phyloP scores from a whole-genome alignment of 2,113 vertebrate species.

The Callipepla squamata region DNA sequence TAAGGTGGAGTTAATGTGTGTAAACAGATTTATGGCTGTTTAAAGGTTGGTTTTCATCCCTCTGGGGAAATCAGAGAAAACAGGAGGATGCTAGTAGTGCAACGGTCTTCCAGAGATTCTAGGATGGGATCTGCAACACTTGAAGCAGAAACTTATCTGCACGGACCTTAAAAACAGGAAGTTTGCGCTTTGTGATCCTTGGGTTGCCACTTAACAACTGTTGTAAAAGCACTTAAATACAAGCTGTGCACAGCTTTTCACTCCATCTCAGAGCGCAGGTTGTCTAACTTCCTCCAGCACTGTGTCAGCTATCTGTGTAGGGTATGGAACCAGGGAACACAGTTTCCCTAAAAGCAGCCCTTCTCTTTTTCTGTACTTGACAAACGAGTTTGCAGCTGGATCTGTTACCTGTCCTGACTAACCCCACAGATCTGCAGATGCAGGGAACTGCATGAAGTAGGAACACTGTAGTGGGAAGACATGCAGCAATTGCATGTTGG shows the following conservation, averaged over 20 bases:
- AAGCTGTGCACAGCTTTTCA: background rate
- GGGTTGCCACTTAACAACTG: background rate
- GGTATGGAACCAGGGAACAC: background rate
- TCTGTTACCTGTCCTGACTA: background rate
- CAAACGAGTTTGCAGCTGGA: background rate
- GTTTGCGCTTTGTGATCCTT: background rate
- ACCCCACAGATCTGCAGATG: rapidly evolving
- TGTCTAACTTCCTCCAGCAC: background rate
- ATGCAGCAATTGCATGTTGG: background rate
- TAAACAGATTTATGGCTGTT: background rate
- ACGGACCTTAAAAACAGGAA: background rate
- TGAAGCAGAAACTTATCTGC: background rate
- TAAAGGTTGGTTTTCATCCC: background rate
- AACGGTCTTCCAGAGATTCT: background rate
- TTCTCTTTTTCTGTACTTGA: background rate
- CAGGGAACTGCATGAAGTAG: rapidly evolving
- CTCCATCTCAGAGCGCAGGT: rapidly evolving
- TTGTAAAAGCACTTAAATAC: background rate
- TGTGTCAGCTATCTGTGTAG: rapidly evolving
- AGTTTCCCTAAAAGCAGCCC: background rate
- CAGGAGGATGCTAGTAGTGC: background rate
- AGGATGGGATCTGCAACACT: background rate
- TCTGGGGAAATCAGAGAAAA: background rate
- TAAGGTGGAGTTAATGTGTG: background rate
- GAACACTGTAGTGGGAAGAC: background rate